phyloP scores from a whole-genome alignment of 92 coral and sea anemone genomes.

The Epizoanthus illoricatus region DNA sequence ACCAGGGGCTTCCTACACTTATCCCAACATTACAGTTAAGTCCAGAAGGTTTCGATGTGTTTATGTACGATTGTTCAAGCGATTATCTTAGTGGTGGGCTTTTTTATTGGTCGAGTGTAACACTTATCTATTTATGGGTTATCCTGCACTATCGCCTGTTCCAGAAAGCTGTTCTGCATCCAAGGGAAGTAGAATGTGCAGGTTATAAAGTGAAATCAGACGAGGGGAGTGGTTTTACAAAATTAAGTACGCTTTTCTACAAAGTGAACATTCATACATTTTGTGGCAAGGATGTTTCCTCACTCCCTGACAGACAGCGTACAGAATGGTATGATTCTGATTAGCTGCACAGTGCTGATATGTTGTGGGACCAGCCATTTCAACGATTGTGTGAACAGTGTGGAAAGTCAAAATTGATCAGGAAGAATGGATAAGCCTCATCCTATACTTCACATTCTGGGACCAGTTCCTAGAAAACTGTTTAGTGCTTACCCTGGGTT shows the following conservation, averaged over 20 bases:
- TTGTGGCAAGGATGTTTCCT: neutral
- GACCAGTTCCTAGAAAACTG: no score
- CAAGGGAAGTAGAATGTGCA: neutral
- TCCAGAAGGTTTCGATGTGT: slow-evolving; percentile 1
- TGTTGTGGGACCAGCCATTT: no score
- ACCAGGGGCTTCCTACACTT: neutral
- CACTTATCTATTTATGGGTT: slow-evolving; percentile 12
- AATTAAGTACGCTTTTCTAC: neutral
- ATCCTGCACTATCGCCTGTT: slow-evolving; percentile 2
- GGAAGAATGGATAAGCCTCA: no score
- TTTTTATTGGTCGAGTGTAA: neutral
- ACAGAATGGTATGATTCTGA: no score
- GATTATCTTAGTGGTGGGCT: slow-evolving; percentile 1
- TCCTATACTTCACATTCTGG: no score
- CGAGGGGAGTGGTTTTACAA: neutral
- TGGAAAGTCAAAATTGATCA: no score
- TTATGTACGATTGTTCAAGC: slow-evolving; percentile 4
- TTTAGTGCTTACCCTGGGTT: no score
- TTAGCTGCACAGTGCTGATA: no score
- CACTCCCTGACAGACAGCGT: neutral
- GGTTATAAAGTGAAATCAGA: neutral
- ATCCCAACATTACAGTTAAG: slow-evolving; percentile 1
- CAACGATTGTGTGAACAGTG: no score
- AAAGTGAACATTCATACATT: neutral
- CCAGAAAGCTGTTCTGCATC: neutral